phyloP scores from a whole-genome alignment of 2,113 vertebrate species.

The Mirounga angustirostris region DNA sequence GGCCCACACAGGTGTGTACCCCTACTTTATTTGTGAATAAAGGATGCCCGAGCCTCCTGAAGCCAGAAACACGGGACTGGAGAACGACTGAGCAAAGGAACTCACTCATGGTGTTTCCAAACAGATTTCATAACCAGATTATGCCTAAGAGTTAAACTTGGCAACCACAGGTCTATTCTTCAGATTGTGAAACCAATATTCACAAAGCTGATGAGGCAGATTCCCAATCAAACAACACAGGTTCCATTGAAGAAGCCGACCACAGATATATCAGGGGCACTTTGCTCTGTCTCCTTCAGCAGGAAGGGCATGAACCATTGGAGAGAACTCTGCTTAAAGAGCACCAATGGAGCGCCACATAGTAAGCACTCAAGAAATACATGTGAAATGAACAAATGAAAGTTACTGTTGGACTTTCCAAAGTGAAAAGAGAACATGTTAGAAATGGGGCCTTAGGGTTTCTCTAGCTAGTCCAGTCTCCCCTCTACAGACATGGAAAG shows the following conservation, averaged over 20 bases:
- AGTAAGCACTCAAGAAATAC: background rate
- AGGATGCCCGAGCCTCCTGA: background rate
- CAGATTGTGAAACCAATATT: slow-evolving; percentile 78
- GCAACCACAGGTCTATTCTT: slow-evolving; percentile 73
- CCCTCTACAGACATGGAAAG: background rate
- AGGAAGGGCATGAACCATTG: background rate
- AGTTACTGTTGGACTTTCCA: background rate
- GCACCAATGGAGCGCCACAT: background rate
- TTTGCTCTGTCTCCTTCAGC: slow-evolving; percentile 23
- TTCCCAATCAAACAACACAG: slow-evolving; percentile 66
- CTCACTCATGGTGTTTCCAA: slow-evolving; percentile 56
- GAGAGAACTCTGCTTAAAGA: background rate
- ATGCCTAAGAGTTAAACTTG: slow-evolving; percentile 69
- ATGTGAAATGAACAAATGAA: background rate
- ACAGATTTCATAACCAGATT: slow-evolving; percentile 64
- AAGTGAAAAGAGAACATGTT: background rate
- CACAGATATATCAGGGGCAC: background rate
- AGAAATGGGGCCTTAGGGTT: background rate
- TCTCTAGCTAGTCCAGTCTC: background rate
- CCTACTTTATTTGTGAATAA: background rate
- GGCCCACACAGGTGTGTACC: background rate
- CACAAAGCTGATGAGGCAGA: slow-evolving; percentile 74
- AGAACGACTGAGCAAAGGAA: background rate
- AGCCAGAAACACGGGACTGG: background rate
- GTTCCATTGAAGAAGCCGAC: slow-evolving; percentile 72